phyloP scores from a whole-genome alignment of 2,888 invertebrate genomes.

The Conops quadrifasciatus region DNA sequence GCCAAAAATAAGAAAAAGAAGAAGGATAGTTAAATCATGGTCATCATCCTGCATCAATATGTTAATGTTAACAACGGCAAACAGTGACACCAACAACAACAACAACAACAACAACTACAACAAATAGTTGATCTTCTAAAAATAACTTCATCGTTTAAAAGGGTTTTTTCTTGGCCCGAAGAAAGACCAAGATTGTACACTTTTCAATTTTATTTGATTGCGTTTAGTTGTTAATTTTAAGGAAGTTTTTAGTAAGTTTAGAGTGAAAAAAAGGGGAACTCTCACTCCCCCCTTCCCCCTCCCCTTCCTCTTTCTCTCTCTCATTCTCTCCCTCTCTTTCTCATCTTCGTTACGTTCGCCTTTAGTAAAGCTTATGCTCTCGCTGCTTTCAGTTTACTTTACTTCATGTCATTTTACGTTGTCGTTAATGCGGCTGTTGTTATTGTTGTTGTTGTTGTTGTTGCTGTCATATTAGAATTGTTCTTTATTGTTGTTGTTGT shows the following conservation, averaged over 20 bases:
- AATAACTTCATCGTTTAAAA: too few relatives aligned
- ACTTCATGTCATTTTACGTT: not conserved
- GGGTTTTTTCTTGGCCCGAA: too few relatives aligned
- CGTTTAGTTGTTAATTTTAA: too few relatives aligned
- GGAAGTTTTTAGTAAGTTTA: too few relatives aligned
- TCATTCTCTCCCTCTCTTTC: not conserved
- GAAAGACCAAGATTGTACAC: too few relatives aligned
- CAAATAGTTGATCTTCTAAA: constrained; percentile 13
- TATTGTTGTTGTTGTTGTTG: not conserved
- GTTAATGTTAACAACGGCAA: constrained; percentile 33
- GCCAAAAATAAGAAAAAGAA: not conserved
- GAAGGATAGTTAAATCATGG: not conserved
- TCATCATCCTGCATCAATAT: not conserved
- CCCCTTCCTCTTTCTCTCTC: not conserved
- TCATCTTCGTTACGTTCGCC: not conserved
- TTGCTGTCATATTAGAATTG: constrained; percentile 4
- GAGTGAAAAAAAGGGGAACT: not conserved
- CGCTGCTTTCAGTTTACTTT: not conserved
- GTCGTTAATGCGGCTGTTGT: not conserved
- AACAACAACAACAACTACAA: constrained; percentile 27
- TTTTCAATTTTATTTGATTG: too few relatives aligned
- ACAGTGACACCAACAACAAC: not conserved
- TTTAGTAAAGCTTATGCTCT: not conserved
- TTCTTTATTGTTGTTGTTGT: too few relatives aligned
- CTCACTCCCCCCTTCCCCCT: not conserved